Conservation (phyloP, 1,140 invertebrate genomes). For the Zaprionus gabonicus region DNA sequence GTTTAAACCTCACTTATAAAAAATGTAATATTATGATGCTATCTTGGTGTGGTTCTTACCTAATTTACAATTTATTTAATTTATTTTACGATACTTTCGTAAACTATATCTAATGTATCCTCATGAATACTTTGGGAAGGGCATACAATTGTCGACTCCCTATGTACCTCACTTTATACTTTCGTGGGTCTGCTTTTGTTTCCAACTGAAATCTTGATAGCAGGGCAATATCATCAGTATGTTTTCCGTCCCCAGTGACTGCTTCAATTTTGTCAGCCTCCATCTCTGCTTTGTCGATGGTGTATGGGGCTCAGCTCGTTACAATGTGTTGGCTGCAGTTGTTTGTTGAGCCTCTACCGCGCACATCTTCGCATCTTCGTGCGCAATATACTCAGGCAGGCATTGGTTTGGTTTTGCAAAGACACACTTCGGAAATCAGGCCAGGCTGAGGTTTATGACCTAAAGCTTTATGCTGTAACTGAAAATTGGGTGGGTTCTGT, state of each 20-base stretch:
- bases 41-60: too few species aligned
- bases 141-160: background rate
- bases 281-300: background rate
- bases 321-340: constrained; percentile 18
- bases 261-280: constrained; percentile 43
- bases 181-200: constrained; percentile 10
- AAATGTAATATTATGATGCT: background rate
- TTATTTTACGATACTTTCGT: too few species aligned
- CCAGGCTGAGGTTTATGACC: constrained; percentile 56
- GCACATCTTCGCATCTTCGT: constrained; percentile 38
- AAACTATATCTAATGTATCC: background rate
- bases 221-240: constrained; percentile 61
- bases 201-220: constrained; percentile 59
- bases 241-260: constrained; percentile 37
- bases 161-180: background rate
- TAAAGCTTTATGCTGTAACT: constrained; percentile 35
- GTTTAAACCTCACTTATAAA: background rate
- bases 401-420: constrained; percentile 45
- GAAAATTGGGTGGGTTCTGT: constrained; percentile 28
- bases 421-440: constrained; percentile 64
- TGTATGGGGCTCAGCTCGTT: background rate
- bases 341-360: constrained; percentile 38
- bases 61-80: too few species aligned
- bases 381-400: constrained; percentile 47
- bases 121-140: background rate